Evolutionary conservation across 1,140 invertebrate genomes (phyloP).

Genomic region (Drosophila baimaii): DNA sequence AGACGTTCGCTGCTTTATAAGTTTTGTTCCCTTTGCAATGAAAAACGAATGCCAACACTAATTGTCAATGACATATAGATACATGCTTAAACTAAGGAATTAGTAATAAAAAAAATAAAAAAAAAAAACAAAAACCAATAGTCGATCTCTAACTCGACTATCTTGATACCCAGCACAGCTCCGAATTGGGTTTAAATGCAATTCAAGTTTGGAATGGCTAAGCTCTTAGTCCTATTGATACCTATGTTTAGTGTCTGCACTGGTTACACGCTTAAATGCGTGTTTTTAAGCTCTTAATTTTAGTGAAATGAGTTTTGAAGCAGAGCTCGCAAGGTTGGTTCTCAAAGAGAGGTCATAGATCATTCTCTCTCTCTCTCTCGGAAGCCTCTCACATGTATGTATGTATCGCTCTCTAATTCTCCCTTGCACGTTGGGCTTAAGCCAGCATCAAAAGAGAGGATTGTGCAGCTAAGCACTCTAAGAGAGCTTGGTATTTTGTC

Average conservation of each 20-base stretch:
- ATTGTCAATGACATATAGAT: constrained; percentile 5
- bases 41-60: constrained; percentile 52
- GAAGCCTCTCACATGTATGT: too few relatives aligned
- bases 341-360: too few relatives aligned
- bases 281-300: constrained; percentile 6
- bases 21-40: constrained; percentile 75
- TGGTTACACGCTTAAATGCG: not conserved
- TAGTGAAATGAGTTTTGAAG: not conserved
- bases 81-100: not conserved
- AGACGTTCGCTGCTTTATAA: constrained; percentile 45
- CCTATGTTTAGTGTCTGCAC: not conserved
- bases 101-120: not conserved
- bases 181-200: not conserved
- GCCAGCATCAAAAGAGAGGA: too few relatives aligned
- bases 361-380: too few relatives aligned
- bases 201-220: not conserved
- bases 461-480: too few relatives aligned
- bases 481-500: too few relatives aligned
- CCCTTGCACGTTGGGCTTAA: too few relatives aligned
- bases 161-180: constrained; percentile 20
- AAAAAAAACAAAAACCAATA: not conserved
- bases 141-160: constrained; percentile 16
- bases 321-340: too few relatives aligned
- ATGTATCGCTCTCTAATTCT: too few relatives aligned
- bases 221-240: not conserved